Base-by-base conservation (phyloP, 37 sponge, comb jelly and placozoan genomes). In the Petrosia ficiformis region DNA sequence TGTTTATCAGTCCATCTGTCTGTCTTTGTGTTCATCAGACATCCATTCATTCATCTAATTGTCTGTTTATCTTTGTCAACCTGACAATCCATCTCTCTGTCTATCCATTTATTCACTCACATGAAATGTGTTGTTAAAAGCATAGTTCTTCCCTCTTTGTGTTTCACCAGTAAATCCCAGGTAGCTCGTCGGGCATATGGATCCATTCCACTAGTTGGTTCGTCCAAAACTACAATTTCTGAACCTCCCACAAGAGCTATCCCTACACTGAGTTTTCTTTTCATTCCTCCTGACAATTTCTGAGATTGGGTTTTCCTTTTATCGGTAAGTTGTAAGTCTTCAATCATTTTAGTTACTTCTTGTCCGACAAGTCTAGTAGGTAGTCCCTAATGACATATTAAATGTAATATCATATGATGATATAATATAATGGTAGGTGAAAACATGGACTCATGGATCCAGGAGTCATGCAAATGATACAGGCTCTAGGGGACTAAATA, bases 181-280 rank as follows among this genome's bases (percentile, higher is more conserved):
- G 95, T 97, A 35, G 90, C 81, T 31, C 95, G 68, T 28, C 98
- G 54, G 40, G 98, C 98, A 76, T 88, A 91, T 3, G 95, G 95
- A 65, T 97, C 98, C 87, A 96, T 96, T 10, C 98, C 98, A 25
- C 95, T 91, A 56, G 95, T 97, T 21, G 98, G 98, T 68, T 97
- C 98, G 57, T 97, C 98, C 71, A 97, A 78, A 16, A 97, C 83
- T 26, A 97, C 95, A 39, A 94, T 84, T 78, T 92, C 48, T 4
- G 94, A 89, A 4, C 90, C 98, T 16, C 89, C 89, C 1, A 85
- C 61, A 77, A 89, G 66, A 31, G 90, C 86, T 44, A 93, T 72
- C 22, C 67, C 93, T 10, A 88, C 93, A 88, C 85, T 84, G 59
- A 97, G 84, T 65, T 94, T 97, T 43, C 97, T 87, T 70, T 97